Evolutionary conservation across 1,140 invertebrate species (phyloP).

Genomic region (Drosophila carrolli): DNA sequence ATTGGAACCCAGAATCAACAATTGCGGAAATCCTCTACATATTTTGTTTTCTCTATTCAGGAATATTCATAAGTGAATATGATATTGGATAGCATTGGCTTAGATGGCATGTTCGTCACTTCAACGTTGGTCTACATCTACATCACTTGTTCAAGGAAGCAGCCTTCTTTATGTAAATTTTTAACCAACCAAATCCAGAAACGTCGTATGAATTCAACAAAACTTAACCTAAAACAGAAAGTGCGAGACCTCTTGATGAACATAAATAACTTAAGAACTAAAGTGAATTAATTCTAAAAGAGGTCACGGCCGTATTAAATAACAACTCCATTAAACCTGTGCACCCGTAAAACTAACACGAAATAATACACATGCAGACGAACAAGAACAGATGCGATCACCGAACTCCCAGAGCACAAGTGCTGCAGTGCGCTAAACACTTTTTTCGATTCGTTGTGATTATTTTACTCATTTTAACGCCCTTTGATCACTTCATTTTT

Average conservation of each 20-base stretch:
- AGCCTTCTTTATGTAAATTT: background rate
- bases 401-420: conserved; percentile 6
- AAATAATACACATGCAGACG: conserved; percentile 26
- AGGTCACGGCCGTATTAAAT: background rate
- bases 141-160: conserved; percentile 2
- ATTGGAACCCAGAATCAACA: background rate
- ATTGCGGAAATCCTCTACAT: background rate
- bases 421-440: conserved; percentile 9
- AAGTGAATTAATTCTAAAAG: conserved; percentile 3
- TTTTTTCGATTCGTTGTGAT: conserved; percentile 42
- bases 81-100: background rate
- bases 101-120: background rate
- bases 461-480: conserved; percentile 21
- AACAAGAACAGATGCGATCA: conserved; percentile 24
- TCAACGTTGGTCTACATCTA: background rate
- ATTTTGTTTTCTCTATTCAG: background rate
- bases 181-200: conserved; percentile 10
- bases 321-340: conserved; percentile 11
- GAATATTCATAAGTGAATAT: background rate
- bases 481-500: conserved; percentile 40
- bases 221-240: background rate
- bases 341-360: conserved; percentile 27
- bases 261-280: background rate
- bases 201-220: conserved; percentile 4
- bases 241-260: conserved; percentile 8